Base-by-base conservation (phyloP, 2,888 invertebrate genomes). In the Xanthorhoe designata region DNA sequence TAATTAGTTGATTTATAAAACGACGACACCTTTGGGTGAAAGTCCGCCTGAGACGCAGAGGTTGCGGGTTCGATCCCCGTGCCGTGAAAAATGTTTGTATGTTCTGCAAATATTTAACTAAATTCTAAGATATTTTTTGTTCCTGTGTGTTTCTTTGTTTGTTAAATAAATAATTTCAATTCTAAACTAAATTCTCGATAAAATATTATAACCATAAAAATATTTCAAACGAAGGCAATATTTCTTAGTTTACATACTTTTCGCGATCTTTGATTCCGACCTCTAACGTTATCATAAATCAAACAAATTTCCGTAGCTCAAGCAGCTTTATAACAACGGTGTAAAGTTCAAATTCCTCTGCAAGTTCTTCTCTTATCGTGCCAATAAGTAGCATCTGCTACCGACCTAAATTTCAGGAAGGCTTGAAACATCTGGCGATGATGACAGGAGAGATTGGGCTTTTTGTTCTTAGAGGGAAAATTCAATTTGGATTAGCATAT, bases 401-500 rank as follows among this genome's bases (percentile, higher is more conserved):
- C 70, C 68, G 79, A 81, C 79, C 80, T 76, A 78, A 73, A 79
- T 80, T 78, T 72, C 68, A 73, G 72, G 71, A 73, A 73, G 71
- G 72, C 72, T 69, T 67, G 69, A 69, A 69, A 67, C 78, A 79
- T 77, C 76, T 78, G 75, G 68, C 45, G 18, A n/a, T 9, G 10
- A 29, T 42, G 18, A 51, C 68, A 69, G 17, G 59, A 63, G 51
- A 78, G 62, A 59, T 68, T 73, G 45, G 66, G 68, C 75, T 74
- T 72, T 71, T 60, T 64, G 19, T 3, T 7, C 0, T 10, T 10
- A 6, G 13, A 18, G 38, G 57, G 69, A 74, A 64, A 74, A 67
- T 70, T 68, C 66, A 68, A 72, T 70, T 72, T 77, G 13, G 55
- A 13, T 0, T 19, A 29, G 45, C 51, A 42, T 17, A 15, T 47